Evolutionary conservation across 2,113 vertebrate species (phyloP).

Genomic region (Dryoscopus gambensis): DNA sequence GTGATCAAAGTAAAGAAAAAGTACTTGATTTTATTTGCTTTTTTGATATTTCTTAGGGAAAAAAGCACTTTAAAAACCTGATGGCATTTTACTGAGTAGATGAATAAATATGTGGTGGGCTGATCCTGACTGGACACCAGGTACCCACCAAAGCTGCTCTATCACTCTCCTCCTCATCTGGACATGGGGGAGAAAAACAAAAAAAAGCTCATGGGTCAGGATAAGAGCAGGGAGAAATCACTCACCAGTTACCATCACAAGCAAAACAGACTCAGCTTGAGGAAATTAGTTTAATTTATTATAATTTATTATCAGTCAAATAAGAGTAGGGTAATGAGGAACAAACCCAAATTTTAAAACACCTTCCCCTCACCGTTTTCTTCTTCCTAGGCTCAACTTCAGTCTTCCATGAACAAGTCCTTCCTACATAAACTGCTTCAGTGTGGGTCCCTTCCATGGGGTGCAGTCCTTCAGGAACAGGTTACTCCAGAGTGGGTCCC

Average conservation of each 20-base stretch:
- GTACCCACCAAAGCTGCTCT: neutral
- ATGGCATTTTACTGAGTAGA: neutral
- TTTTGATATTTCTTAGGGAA: neutral
- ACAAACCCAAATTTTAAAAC: neutral
- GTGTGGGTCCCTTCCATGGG: neutral
- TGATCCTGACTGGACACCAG: neutral
- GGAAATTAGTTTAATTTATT: neutral
- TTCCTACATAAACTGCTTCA: neutral
- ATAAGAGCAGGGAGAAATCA: neutral
- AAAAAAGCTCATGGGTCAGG: too few species aligned
- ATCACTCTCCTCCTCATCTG: neutral
- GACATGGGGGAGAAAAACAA: fast-evolving
- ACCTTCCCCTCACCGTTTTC: neutral
- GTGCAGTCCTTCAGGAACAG: neutral
- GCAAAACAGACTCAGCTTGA: neutral
- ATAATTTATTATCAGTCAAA: neutral
- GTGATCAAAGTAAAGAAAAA: neutral
- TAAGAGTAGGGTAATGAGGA: neutral
- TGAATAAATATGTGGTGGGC: neutral
- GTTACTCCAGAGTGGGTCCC: neutral
- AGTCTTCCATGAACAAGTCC: neutral
- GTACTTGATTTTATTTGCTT: neutral
- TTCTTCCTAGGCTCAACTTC: neutral
- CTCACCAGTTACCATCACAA: neutral
- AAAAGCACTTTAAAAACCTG: neutral